Percentiles rank a stretch among this genome's conserved stretches.
phyloP scores from a whole-genome alignment of 1,140 invertebrate species.

The Lamellibrachia luymesi region DNA sequence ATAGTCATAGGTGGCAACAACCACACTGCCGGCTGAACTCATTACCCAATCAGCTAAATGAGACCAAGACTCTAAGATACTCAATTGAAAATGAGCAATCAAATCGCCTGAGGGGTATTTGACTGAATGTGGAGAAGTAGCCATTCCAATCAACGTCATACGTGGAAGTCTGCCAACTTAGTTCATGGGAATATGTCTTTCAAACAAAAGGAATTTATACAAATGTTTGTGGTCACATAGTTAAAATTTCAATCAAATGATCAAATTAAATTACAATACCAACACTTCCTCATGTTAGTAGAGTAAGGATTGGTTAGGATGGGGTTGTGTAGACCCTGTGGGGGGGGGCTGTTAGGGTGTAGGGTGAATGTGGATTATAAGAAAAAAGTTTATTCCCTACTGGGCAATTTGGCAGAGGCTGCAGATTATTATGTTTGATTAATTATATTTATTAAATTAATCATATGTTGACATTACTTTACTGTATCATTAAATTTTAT shows the following conservation, averaged over 20 bases:
- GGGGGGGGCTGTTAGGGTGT: too few species aligned
- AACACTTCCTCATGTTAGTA: background rate
- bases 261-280: background rate
- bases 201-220: background rate
- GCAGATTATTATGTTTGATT: background rate
- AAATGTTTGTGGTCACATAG: background rate
- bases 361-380: background rate
- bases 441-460: background rate
- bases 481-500: background rate
- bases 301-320: background rate
- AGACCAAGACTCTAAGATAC: background rate
- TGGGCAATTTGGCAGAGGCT: background rate
- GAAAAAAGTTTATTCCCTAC: background rate
- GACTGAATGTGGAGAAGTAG: background rate
- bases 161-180: background rate
- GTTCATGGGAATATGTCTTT: background rate
- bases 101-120: background rate
- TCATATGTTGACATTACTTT: background rate
- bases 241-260: background rate
- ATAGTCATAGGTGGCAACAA: background rate
- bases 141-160: background rate
- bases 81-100: background rate
- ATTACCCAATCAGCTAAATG: background rate
- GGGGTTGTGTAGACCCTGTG: background rate
- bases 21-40: background rate